phyloP scores from a whole-genome alignment of 37 sponge, comb jelly and placozoan species.

The Petrosia ficiformis region DNA sequence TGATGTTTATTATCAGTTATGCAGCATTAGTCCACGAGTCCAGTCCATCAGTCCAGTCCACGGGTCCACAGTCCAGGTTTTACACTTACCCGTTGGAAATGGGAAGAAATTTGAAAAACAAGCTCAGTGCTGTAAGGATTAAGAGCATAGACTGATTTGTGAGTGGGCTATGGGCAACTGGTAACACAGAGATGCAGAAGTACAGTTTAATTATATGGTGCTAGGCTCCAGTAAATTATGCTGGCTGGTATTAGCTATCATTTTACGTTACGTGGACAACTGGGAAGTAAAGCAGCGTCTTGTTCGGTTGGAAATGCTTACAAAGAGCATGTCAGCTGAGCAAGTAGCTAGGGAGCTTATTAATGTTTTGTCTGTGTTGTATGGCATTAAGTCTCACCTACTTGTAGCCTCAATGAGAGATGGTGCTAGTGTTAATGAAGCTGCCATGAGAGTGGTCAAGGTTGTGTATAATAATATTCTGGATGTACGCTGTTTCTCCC shows the following conservation, averaged over 20 bases:
- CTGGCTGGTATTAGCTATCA: slow-evolving; percentile 20
- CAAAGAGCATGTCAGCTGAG: slow-evolving; percentile 10
- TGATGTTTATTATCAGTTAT: too few relatives aligned
- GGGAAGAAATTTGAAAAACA: too few relatives aligned
- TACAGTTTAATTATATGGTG: too few relatives aligned
- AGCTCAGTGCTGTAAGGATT: too few relatives aligned
- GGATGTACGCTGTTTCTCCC: slow-evolving; percentile 44
- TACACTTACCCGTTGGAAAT: too few relatives aligned
- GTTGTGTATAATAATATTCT: slow-evolving; percentile 28
- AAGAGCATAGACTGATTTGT: too few relatives aligned
- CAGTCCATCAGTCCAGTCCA: too few relatives aligned
- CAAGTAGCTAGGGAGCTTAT: slow-evolving; percentile 7
- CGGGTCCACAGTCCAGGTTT: too few relatives aligned
- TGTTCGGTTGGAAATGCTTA: slow-evolving; percentile 3
- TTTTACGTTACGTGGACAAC: slow-evolving; percentile 2
- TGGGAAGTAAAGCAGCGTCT: slow-evolving; percentile 4
- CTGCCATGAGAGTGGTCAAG: slow-evolving; percentile 11
- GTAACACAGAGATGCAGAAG: too few relatives aligned
- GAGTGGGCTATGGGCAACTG: too few relatives aligned
- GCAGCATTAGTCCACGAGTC: too few relatives aligned
- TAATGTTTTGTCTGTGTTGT: slow-evolving; percentile 10
- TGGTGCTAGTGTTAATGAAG: slow-evolving; percentile 17
- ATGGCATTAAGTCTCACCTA: slow-evolving; percentile 4
- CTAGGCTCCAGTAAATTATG: too few relatives aligned
- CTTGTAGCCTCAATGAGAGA: slow-evolving; percentile 28